These are phyloP conservation scores for Cantharis rufa DNA, from an alignment of 2,888 invertebrate species.

Conservation along the genomic window DNA sequence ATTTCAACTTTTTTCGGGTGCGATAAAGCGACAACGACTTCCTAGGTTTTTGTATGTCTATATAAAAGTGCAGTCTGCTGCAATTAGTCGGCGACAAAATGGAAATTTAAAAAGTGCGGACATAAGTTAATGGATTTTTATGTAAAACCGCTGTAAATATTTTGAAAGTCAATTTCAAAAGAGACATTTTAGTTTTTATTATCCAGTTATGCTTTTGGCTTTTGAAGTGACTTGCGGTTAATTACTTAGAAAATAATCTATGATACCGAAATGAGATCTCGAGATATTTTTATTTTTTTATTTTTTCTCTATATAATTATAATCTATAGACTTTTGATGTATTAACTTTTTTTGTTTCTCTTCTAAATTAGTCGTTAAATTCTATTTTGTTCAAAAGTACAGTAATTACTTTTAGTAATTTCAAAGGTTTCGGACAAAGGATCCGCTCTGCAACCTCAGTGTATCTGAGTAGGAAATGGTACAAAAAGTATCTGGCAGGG, in stretches of 20 bases:
- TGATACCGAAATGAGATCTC: background rate
- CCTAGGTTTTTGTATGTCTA: background rate
- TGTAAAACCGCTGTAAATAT: background rate
- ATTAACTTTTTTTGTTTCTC: background rate
- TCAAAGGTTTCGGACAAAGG: slow-evolving; percentile 3
- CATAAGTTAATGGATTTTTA: background rate
- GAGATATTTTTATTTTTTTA: background rate
- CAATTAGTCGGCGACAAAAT: background rate
- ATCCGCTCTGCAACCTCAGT: slow-evolving; percentile 34
- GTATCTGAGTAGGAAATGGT: slow-evolving; percentile 37
- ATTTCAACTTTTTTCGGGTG: slow-evolving; percentile 7
- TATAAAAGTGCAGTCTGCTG: background rate
- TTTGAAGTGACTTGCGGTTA: background rate
- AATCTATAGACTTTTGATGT: background rate
- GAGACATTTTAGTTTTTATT: background rate
- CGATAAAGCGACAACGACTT: background rate
- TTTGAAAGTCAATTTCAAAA: background rate
- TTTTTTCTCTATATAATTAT: background rate
- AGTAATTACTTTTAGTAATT: slow-evolving; percentile 4
- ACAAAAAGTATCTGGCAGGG: slow-evolving; percentile 48
- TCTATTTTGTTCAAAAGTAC: background rate
- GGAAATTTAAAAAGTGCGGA: background rate
- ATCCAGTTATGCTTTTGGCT: background rate
- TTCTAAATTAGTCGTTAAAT: slow-evolving; percentile 1
- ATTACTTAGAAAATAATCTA: background rate